Evolutionary conservation across 2,888 invertebrate genomes (phyloP), one percentile per base, ranked within the genome.

Genomic region (Julus scandinavius): DNA sequence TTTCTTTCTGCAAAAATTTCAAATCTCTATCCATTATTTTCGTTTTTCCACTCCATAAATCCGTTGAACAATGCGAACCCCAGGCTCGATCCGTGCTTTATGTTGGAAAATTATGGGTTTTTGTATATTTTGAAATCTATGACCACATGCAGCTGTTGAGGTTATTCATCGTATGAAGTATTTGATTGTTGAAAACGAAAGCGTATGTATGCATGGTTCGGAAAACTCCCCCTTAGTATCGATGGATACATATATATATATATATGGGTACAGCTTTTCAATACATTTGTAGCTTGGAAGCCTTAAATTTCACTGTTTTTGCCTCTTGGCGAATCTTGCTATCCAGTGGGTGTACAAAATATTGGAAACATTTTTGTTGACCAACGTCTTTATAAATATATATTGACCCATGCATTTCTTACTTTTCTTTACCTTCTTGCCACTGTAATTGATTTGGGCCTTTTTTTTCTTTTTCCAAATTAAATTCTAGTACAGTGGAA

Each of bases 121-220:
- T 63, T 20, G 20, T 63, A 63, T 63, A 63, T 63, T 63, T 63
- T 20, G 63, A 63, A 63, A 63, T 63, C 15, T 63, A 63, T 9
- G 63, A 20, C 63, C 63, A 63, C 63, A 63, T 63, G 20, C 63
- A 63, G 63, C 63, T 63, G 63, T 63, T 63, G 20, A 20, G 63
- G 63, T 20, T 20, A 63, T 63, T 63, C 63, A 63, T 63, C n/a
- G 63, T 20, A 63, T 63, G 63, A 20, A 63, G 20, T 63, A 63
- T 63, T 20, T 63, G 63, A 63, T 63, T 63, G 63, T 63, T 63
- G 63, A 63, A 13, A 63, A 29, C 6, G 63, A 63, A 63, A 63
- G 20, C 63, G 15, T 20, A 63, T n/a, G n/a, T 63, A 63, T n/a
- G n/a, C n/a, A 63, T 20, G 54, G 3, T 3, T 4, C n/a, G 15